These are phyloP conservation scores for Xyliphius kryptos DNA, from an alignment of 2,113 vertebrate genomes.

Conservation along the genomic window DNA sequence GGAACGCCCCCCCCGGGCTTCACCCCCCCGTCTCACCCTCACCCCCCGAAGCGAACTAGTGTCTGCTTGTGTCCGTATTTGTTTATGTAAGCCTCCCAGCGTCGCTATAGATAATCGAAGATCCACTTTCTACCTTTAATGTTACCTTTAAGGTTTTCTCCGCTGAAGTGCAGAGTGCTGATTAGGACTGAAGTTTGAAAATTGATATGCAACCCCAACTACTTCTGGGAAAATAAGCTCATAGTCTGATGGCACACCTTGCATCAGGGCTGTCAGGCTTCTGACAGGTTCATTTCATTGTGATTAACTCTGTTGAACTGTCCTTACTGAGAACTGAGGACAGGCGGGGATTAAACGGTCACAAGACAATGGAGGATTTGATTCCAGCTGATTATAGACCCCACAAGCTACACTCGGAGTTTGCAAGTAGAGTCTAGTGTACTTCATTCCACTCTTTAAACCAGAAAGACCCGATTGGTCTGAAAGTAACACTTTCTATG, in stretches of 20 bases:
- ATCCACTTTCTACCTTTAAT: background rate
- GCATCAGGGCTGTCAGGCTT: constrained; percentile 7
- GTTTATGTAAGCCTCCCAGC: no score
- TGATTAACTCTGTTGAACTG: background rate
- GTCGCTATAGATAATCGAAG: background rate
- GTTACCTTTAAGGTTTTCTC: background rate
- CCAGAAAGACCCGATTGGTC: no score
- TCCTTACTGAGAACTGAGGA: background rate
- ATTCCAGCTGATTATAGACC: background rate
- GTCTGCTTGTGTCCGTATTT: no score
- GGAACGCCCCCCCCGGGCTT: no score
- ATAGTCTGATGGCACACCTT: background rate
- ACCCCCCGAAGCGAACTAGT: no score
- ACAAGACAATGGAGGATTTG: background rate
- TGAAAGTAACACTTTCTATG: no score
- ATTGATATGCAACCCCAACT: constrained; percentile 7
- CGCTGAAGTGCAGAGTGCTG: background rate
- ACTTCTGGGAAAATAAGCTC: background rate
- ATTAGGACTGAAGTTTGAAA: constrained; percentile 6
- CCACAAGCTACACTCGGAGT: background rate
- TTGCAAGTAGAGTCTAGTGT: no score
- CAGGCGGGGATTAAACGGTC: background rate
- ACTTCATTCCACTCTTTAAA: no score
- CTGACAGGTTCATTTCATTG: constrained; percentile 14
- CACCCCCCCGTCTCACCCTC: no score